These are phyloP conservation scores for Bembecia ichneumoniformis DNA, from an alignment of 2,888 invertebrate species.

Conservation along the genomic window DNA sequence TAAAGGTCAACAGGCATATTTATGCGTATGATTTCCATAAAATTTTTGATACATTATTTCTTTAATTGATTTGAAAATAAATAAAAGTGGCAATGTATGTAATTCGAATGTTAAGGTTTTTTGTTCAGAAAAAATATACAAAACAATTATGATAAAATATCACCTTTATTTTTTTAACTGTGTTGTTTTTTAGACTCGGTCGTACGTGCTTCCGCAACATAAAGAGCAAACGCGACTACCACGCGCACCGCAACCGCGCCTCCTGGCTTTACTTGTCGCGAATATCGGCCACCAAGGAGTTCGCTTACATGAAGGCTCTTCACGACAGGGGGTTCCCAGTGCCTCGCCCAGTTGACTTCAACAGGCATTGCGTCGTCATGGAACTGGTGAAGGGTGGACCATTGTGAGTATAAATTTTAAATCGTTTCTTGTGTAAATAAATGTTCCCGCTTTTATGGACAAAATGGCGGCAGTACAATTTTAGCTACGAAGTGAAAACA, in stretches of 20 bases:
- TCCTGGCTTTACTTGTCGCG: slow-evolving; percentile 98
- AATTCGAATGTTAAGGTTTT: too few species aligned
- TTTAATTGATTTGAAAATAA: too few species aligned
- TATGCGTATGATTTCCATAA: too few species aligned
- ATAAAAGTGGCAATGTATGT: too few species aligned
- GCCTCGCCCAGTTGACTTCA: slow-evolving; percentile 94
- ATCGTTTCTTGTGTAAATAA: too few species aligned
- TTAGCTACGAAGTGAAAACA: too few species aligned
- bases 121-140: not conserved
- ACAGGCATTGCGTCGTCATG: slow-evolving; percentile 97
- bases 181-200: slow-evolving; percentile 77
- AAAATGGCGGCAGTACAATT: too few species aligned
- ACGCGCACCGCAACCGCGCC: slow-evolving; percentile 87
- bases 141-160: not conserved
- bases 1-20: too few species aligned
- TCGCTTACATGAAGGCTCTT: slow-evolving; percentile 96
- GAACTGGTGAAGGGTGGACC: slow-evolving; percentile 88
- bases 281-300: slow-evolving; percentile 97
- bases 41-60: too few species aligned
- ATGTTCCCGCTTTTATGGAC: too few species aligned
- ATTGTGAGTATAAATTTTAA: slow-evolving; percentile 70
- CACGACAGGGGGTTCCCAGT: slow-evolving; percentile 93
- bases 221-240: slow-evolving; percentile 97
- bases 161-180: not conserved
- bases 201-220: slow-evolving; percentile 96